phyloP scores from a whole-genome alignment of 1,140 invertebrate genomes.

The Caerostris darwini region DNA sequence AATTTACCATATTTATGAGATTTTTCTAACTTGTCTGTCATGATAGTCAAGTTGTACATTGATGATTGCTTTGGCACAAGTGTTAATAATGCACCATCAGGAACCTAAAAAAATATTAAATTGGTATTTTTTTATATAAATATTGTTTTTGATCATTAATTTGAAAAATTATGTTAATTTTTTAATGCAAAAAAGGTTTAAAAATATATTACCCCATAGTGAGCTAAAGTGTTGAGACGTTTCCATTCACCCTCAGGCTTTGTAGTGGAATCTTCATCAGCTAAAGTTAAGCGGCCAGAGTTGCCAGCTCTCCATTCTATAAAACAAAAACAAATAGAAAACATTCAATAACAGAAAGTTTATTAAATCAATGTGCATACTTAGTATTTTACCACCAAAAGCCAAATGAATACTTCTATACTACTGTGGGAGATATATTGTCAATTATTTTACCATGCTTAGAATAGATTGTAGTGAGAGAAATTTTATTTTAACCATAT shows the following conservation, averaged over 20 bases:
- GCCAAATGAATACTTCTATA: too few relatives aligned
- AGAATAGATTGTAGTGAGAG: too few relatives aligned
- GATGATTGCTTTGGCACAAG: constrained; percentile 97
- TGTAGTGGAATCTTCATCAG: constrained; percentile 98
- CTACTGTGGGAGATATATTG: too few relatives aligned
- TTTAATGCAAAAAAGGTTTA: too few relatives aligned
- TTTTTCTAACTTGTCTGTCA: constrained; percentile 88
- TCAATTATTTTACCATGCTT: too few relatives aligned
- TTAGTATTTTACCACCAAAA: too few relatives aligned
- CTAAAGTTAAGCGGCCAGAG: constrained; percentile 91
- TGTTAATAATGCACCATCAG: constrained; percentile 96
- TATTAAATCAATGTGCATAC: too few relatives aligned
- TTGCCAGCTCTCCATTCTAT: constrained; percentile 95
- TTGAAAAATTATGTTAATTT: too few relatives aligned
- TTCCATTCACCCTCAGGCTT: constrained; percentile 98
- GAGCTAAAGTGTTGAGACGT: constrained; percentile 97
- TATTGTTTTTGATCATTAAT: too few relatives aligned
- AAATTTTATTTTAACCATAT: too few relatives aligned
- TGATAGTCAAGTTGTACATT: constrained; percentile 96
- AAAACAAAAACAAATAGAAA: background rate
- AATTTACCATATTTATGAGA: constrained; percentile 87
- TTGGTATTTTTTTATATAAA: background rate
- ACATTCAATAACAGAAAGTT: too few relatives aligned
- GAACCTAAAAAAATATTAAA: constrained; percentile 83
- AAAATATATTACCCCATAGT: constrained; percentile 90